Base-by-base conservation (phyloP, 2,113 vertebrate genomes). In the Phyllostomus hastatus region DNA sequence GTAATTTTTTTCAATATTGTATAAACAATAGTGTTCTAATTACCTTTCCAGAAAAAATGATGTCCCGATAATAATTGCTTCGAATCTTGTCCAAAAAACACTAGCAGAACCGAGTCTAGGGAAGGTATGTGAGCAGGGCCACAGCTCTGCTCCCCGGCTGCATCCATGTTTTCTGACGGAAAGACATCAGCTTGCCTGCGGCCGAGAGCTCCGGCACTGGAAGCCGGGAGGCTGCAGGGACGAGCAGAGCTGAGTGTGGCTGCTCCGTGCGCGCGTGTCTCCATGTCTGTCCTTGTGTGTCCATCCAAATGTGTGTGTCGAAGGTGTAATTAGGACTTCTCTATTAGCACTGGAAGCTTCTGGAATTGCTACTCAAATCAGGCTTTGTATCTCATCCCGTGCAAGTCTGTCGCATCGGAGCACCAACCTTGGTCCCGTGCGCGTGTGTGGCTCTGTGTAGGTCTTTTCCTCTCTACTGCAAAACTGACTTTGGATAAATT, bases 1-100 rank as follows among this genome's bases (percentile, higher is more conserved):
- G 98, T 98, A 98, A 41, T 41, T 99, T 98, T 98, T 98, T 99
- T 98, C 99, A 98, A 98, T 98, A 98, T 98, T 98, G 97, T 98
- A 98, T 97, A 98, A 97, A 98, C 91, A 97, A 89, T 52, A 98
- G 97, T 98, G 97, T 97, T 98, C 90, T 98, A 97, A 97, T 98
- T 98, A 92, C 97, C 98, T 97, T 89, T 95, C 88, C 64, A 84
- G 90, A 61, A 90, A 72, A 12, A 93, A 54, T 93, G 84, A 95
- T 88, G 94, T 96, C 89, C 95, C 88, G 87, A 93, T 90, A 85
- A 81, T 50, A 88, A 95, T 91, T 92, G 85, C 76, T 86, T 82
- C 95, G 82, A 80, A 95, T 96, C 82, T 90, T 97, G 66, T 90
- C 38, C 17, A 12, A 28, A 54, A 35, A 92, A 72, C 66, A 10